These are phyloP conservation scores for Telmatherina bonti DNA, from an alignment of 2,797 vertebrate genomes.

Conservation along the genomic window DNA sequence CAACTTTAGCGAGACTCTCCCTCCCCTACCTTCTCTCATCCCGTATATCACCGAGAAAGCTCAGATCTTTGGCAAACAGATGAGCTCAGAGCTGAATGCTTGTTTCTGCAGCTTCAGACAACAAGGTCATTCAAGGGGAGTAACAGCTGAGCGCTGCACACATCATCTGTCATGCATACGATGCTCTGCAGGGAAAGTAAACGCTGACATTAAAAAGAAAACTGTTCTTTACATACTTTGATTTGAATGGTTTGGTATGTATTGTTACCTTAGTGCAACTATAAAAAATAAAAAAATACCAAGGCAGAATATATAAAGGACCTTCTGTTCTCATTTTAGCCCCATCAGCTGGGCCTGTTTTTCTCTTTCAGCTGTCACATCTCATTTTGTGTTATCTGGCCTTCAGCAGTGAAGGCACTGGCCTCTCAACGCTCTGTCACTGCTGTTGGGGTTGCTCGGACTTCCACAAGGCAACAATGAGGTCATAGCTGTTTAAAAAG, in stretches of 20 bases:
- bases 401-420: conserved; percentile 66
- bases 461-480: conserved; percentile 67
- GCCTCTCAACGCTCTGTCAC: conserved; percentile 60
- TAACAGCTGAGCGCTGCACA: conserved; percentile 2
- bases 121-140: conserved; percentile 57
- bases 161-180: neutral
- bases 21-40: neutral
- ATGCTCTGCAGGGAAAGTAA: neutral
- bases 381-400: conserved; percentile 73
- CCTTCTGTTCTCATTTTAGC: conserved; percentile 66
- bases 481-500: conserved; percentile 74
- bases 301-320: conserved; percentile 44
- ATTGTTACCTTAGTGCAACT: neutral
- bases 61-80: conserved; percentile 51
- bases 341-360: conserved; percentile 76
- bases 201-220: neutral
- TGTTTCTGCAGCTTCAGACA: conserved; percentile 33
- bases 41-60: conserved; percentile 50
- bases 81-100: conserved; percentile 45
- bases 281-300: conserved; percentile 32
- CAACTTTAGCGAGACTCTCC: conserved; percentile 50
- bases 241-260: too few species aligned
- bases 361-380: conserved; percentile 83
- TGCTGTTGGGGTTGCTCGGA: conserved; percentile 63
- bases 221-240: neutral